Conservation (phyloP, 2,797 vertebrate species). For the Enteromius thamalakanensis region DNA sequence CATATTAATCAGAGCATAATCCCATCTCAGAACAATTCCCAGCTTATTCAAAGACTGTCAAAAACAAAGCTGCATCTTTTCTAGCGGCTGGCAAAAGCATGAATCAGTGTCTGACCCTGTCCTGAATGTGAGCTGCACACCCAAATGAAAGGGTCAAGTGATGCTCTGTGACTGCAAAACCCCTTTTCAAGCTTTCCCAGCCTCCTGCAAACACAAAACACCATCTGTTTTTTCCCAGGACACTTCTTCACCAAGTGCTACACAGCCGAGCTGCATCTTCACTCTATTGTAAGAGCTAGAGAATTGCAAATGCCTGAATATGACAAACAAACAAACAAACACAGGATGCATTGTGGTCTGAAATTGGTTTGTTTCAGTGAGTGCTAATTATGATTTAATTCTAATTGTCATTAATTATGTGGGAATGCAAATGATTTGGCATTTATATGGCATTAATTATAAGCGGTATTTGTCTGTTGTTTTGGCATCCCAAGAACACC, state of each 20-base stretch:
- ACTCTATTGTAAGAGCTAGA: not conserved
- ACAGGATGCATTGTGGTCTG: not conserved
- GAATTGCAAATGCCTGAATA: not conserved
- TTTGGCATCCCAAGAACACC: slow-evolving; percentile 34
- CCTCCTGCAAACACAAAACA: slow-evolving; percentile 14
- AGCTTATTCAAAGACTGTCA: not conserved
- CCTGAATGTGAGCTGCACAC: slow-evolving; percentile 12
- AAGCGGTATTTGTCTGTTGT: slow-evolving; percentile 29
- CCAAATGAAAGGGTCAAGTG: slow-evolving; percentile 29
- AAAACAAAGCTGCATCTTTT: slow-evolving; percentile 5
- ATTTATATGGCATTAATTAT: slow-evolving; percentile 30
- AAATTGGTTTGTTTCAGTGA: slow-evolving; percentile 8
- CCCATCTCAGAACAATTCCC: not conserved
- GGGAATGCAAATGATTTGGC: slow-evolving; percentile 37
- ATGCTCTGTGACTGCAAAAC: slow-evolving; percentile 2
- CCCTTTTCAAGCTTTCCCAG: slow-evolving; percentile 20
- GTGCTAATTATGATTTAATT: slow-evolving; percentile 12
- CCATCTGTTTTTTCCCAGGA: slow-evolving; percentile 39
- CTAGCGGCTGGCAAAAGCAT: not conserved
- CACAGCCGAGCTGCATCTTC: not conserved
- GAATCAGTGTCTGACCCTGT: not conserved
- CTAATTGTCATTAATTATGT: slow-evolving; percentile 13
- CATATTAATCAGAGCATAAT: not conserved
- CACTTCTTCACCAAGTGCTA: slow-evolving; percentile 25
- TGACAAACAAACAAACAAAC: slow-evolving; percentile 24